phyloP scores from a whole-genome alignment of 2,888 invertebrate species.

The Caenorhabditis zanzibari region DNA sequence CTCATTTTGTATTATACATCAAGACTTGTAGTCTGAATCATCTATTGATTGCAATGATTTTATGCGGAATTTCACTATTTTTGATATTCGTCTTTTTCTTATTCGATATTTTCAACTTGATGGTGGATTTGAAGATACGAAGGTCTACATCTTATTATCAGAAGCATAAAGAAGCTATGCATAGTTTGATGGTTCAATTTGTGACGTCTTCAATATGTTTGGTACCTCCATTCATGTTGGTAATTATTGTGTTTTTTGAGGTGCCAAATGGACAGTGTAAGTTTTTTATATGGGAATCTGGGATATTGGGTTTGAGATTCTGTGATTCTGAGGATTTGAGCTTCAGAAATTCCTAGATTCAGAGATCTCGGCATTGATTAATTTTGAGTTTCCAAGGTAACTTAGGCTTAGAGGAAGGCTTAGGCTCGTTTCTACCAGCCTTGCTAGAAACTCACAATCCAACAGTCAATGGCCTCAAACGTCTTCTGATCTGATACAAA shows the following conservation, averaged over 20 bases:
- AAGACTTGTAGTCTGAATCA: background rate
- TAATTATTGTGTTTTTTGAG: background rate
- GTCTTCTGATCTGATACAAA: constrained; percentile 66
- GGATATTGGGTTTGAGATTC: too few species aligned
- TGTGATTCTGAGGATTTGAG: too few species aligned
- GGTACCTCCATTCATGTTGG: constrained; percentile 17
- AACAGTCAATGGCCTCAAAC: constrained; percentile 59
- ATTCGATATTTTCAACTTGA: constrained; percentile 17
- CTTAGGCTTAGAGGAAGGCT: too few species aligned
- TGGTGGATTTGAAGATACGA: constrained; percentile 14
- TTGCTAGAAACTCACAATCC: constrained; percentile 71
- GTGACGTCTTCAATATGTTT: constrained; percentile 10
- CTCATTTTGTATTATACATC: constrained; percentile 14
- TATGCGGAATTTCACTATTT: background rate
- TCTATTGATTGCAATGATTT: background rate
- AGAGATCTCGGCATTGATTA: too few species aligned
- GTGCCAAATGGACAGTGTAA: constrained; percentile 6
- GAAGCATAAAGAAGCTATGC: constrained; percentile 1
- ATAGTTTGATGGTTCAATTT: constrained; percentile 22
- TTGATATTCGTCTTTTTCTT: background rate
- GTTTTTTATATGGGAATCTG: background rate
- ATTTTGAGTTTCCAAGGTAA: too few species aligned
- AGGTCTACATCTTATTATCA: constrained; percentile 14
- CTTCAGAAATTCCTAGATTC: too few species aligned
- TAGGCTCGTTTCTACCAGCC: too few species aligned